Evolutionary conservation across 2,888 invertebrate genomes (phyloP).

Genomic region (Parthenolecanium corni): DNA sequence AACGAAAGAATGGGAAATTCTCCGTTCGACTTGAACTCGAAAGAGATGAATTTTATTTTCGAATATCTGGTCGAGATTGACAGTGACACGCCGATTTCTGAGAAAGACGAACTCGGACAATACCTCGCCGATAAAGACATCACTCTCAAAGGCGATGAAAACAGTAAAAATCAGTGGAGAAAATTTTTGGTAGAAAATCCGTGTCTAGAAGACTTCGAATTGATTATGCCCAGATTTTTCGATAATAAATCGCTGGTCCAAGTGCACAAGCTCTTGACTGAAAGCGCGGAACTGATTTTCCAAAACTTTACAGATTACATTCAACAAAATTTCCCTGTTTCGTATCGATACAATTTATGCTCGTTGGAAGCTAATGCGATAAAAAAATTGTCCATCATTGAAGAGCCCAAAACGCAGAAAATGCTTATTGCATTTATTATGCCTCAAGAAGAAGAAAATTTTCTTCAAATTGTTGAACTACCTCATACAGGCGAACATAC

Average conservation of each 20-base stretch:
- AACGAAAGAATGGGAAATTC: slow-evolving; percentile 53
- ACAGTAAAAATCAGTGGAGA: slow-evolving; percentile 65
- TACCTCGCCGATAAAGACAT: slow-evolving; percentile 66
- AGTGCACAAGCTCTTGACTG: slow-evolving; percentile 59
- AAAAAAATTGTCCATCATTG: slow-evolving; percentile 25
- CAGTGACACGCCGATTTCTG: slow-evolving; percentile 44
- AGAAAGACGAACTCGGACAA: slow-evolving; percentile 78
- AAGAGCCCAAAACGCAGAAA: slow-evolving; percentile 27
- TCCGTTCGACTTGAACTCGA: slow-evolving; percentile 65
- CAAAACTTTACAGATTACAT: slow-evolving; percentile 35
- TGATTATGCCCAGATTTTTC: slow-evolving; percentile 56
- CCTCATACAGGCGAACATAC: neutral
- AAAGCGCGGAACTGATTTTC: slow-evolving; percentile 25
- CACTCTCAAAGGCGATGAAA: slow-evolving; percentile 48
- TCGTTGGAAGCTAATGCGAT: neutral
- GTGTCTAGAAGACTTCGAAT: slow-evolving; percentile 55
- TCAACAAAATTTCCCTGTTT: slow-evolving; percentile 14
- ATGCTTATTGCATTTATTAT: slow-evolving; percentile 26
- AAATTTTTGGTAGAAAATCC: slow-evolving; percentile 62
- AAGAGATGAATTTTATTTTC: slow-evolving; percentile 79
- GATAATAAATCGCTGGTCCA: slow-evolving; percentile 56
- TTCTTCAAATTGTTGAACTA: slow-evolving; percentile 20
- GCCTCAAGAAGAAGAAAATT: neutral
- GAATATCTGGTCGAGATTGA: slow-evolving; percentile 82
- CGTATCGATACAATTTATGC: slow-evolving; percentile 9